A percentile compares a stretch with the other conserved stretches of the same genome.
These are phyloP conservation scores for Himantopus leucocephalus DNA, from an alignment of 2,113 vertebrate genomes.

Conservation along the genomic window DNA sequence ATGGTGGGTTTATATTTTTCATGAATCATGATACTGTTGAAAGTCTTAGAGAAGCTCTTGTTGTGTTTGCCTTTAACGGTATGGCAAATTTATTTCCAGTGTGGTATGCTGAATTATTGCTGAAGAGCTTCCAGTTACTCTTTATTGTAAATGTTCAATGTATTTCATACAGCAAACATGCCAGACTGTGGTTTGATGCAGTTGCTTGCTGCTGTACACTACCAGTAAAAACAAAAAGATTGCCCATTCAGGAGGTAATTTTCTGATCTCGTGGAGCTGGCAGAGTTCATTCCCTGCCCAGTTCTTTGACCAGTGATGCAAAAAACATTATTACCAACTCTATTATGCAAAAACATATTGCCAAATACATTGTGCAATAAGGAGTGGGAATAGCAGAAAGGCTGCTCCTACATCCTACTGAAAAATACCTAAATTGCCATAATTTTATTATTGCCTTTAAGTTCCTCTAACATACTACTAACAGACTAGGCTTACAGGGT, in stretches of 20 bases:
- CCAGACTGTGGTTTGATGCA: neutral
- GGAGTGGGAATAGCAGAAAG: neutral
- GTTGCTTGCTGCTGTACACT: neutral
- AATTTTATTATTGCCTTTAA: neutral
- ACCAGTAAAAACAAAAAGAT: neutral
- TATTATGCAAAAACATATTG: neutral
- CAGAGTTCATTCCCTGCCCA: neutral
- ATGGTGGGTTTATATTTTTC: neutral
- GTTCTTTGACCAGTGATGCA: neutral
- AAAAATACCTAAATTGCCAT: neutral
- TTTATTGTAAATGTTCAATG: neutral
- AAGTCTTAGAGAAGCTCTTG: neutral
- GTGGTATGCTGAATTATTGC: neutral
- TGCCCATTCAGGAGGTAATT: neutral
- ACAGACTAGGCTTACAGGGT: neutral
- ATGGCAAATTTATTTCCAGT: neutral
- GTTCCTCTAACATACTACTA: neutral
- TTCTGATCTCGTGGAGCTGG: neutral
- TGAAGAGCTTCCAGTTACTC: neutral
- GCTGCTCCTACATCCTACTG: neutral
- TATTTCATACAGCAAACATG: neutral
- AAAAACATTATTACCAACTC: neutral
- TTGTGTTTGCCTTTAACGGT: neutral
- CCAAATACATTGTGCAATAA: neutral
- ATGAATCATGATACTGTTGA: neutral